Evolutionary conservation across 2,888 invertebrate genomes (phyloP), one percentile per base, ranked within the genome.

Genomic region (Mechanitis messenoides): DNA sequence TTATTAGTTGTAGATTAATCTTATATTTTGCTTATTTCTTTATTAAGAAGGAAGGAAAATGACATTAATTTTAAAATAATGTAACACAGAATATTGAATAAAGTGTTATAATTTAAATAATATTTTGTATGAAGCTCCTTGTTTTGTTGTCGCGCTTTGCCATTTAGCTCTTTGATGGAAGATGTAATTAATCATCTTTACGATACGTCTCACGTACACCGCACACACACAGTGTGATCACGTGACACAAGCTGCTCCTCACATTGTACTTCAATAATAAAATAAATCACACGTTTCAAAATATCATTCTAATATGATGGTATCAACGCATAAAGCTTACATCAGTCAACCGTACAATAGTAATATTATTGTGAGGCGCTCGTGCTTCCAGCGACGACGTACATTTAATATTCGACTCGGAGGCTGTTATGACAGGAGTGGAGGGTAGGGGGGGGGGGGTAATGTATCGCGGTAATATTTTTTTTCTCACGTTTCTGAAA

Each of bases 351-450:
- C 6, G 20, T 6, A 31, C 50, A 50, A 50, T 20, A 78, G 80
- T 84, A 81, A 80, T 77, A 82, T 84, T 83, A 83, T 83, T 84
- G 75, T 75, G 79, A 77, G 71, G 73, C 74, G 67, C 50, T 61
- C 74, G 74, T 74, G 69, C 76, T 78, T 78, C 74, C 73, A 73
- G 78, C 82, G 81, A 81, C 81, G 80, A 77, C 76, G 77, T 79
- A 81, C 85, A 86, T 87, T 86, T 85, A 87, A 87, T 87, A 86
- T 85, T 82, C 81, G 77, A 70, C 74, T 76, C 75, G 78, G 74
- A 76, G 80, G 72, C 78, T 78, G 81, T 76, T 78, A 75, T 78
- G 76, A 75, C 70, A 76, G 72, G 66, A 68, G 62, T 60, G 71
- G 61, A 69, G 68, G 31, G 59, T 46, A 59, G 65, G 70, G 67